Conservation (phyloP, 2,888 invertebrate species). For the Papilio demoleus region DNA sequence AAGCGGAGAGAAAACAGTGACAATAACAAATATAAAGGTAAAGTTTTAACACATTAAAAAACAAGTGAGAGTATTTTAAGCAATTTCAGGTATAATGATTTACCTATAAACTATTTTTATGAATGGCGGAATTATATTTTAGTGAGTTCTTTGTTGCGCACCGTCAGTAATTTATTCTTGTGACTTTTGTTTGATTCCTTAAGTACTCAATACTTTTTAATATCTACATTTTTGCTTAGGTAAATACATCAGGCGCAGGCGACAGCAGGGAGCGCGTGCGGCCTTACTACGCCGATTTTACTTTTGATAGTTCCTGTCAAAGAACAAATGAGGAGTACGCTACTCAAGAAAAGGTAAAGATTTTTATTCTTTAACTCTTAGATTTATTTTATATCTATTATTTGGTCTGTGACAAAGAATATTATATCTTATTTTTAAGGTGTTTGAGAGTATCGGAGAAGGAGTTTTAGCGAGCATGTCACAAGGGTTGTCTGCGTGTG, state of each 20-base stretch:
- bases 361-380: not conserved
- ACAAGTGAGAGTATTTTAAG: not conserved
- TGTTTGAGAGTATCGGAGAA: slow-evolving; percentile 86
- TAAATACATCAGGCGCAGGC: slow-evolving; percentile 85
- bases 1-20: slow-evolving; percentile 74
- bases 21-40: slow-evolving; percentile 85
- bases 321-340: slow-evolving; percentile 75
- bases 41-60: slow-evolving; percentile 46
- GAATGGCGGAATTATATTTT: not conserved
- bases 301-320: slow-evolving; percentile 83
- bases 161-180: not conserved
- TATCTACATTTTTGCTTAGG: slow-evolving; percentile 61
- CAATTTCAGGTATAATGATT: not conserved
- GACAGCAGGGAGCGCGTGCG: slow-evolving; percentile 86
- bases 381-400: no score
- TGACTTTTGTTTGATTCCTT: not conserved
- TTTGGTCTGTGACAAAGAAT: no score
- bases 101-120: not conserved
- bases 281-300: slow-evolving; percentile 86
- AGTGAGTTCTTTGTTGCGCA: not conserved
- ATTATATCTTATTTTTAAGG: slow-evolving; percentile 60
- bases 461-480: slow-evolving; percentile 85
- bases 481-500: slow-evolving; percentile 86
- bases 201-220: not conserved
- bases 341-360: slow-evolving; percentile 76